Evolutionary conservation across 2,888 invertebrate genomes (phyloP).

Genomic region (Tenthredo distinguenda): DNA sequence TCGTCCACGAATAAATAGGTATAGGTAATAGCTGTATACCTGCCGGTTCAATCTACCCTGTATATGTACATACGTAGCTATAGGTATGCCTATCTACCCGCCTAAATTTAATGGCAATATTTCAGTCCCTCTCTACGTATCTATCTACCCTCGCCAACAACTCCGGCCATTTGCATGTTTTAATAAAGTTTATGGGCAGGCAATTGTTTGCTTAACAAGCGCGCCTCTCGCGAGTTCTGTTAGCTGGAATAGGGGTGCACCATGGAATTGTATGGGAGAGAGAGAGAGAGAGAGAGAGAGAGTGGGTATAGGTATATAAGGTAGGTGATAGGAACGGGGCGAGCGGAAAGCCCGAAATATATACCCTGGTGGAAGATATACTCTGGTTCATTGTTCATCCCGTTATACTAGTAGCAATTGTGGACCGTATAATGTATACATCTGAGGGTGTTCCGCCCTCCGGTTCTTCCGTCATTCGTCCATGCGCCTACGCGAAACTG

Average conservation of each 20-base stretch:
- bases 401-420: not conserved
- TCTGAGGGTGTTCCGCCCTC: constrained; percentile 15
- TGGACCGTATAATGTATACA: constrained; percentile 8
- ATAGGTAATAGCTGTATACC: not conserved
- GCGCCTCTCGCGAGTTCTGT: constrained; percentile 4
- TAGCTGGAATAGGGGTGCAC: not conserved
- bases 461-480: not conserved
- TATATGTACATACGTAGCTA: not conserved
- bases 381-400: constrained; percentile 33
- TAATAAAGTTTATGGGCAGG: constrained; percentile 52
- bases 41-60: not conserved
- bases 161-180: constrained; percentile 51
- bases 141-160: constrained; percentile 31
- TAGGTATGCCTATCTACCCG: not conserved
- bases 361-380: not conserved
- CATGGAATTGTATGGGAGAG: not conserved
- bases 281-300: not conserved
- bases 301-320: not conserved
- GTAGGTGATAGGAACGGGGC: not conserved
- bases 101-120: constrained; percentile 32
- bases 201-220: constrained; percentile 53
- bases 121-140: constrained; percentile 32
- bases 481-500: not conserved
- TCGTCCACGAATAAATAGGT: not conserved
- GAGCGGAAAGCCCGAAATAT: not conserved